These are phyloP conservation scores for Condylostylus longicornis DNA, from an alignment of 1,140 invertebrate species.

Conservation along the genomic window DNA sequence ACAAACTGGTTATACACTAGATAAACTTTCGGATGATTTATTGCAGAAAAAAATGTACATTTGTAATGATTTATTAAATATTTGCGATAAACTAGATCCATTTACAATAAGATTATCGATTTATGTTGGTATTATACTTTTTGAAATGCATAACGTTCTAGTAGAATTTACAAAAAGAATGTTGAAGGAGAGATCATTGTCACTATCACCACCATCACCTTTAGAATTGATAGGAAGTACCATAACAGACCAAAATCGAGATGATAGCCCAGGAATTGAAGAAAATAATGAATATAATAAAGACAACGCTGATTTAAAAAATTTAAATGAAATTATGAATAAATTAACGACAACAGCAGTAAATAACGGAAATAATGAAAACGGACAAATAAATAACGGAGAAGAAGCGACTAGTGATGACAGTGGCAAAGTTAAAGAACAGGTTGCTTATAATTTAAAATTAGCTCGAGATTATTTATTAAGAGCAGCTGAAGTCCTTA, in stretches of 20 bases:
- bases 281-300: not conserved
- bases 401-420: no score
- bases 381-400: no score
- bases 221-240: no score
- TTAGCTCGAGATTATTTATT: conserved; percentile 4
- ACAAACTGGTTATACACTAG: conserved; percentile 40
- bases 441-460: conserved; percentile 1
- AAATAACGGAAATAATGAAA: no score
- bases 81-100: conserved; percentile 51
- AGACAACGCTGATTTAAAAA: no score
- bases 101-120: conserved; percentile 49
- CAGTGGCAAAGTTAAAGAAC: not conserved
- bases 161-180: conserved; percentile 37
- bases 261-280: no score
- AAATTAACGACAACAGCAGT: no score
- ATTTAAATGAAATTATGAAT: no score
- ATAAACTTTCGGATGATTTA: conserved; percentile 38
- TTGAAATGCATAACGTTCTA: conserved; percentile 47
- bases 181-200: no score
- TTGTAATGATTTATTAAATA: conserved; percentile 48
- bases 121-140: conserved; percentile 52
- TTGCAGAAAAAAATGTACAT: conserved; percentile 47
- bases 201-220: no score
- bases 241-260: no score
- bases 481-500: conserved; percentile 10